Evolutionary conservation across 2,888 invertebrate genomes (phyloP).

Genomic region (Abrostola tripartita): DNA sequence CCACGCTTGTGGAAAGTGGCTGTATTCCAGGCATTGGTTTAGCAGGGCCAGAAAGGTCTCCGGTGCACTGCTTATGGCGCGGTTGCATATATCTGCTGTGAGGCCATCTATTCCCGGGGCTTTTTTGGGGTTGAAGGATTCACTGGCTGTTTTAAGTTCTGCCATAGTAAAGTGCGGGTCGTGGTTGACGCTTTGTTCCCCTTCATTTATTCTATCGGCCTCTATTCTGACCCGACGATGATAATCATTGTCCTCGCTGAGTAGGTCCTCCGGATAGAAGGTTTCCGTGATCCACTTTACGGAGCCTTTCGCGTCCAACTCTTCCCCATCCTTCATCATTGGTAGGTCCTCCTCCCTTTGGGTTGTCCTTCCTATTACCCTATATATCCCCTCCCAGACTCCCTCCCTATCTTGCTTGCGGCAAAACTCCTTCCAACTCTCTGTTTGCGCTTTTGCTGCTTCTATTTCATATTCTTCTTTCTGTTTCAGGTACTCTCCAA

Average conservation of each 20-base stretch:
- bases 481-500: neutral
- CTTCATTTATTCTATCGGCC: neutral
- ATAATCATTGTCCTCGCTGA: neutral
- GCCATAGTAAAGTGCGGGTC: conserved; percentile 29
- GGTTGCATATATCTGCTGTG: conserved; percentile 15
- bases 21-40: conserved; percentile 1
- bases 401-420: too few relatives aligned
- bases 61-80: too few relatives aligned
- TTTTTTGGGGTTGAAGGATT: conserved; percentile 15
- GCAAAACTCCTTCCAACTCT: conserved; percentile 49
- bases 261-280: too few relatives aligned
- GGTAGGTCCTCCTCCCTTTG: conserved; percentile 4
- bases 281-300: neutral
- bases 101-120: conserved; percentile 16
- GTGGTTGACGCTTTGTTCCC: conserved; percentile 10
- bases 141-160: neutral
- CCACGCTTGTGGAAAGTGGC: conserved; percentile 10
- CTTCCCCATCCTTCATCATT: neutral
- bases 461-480: conserved; percentile 30
- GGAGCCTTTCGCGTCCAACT: neutral
- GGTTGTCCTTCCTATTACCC: conserved; percentile 20
- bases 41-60: neutral
- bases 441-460: conserved; percentile 26
- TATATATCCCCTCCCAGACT: conserved; percentile 40
- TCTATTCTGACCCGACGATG: too few relatives aligned